Evolutionary conservation across 2,888 invertebrate species (phyloP).

Genomic region (Apodemia hepburni): DNA sequence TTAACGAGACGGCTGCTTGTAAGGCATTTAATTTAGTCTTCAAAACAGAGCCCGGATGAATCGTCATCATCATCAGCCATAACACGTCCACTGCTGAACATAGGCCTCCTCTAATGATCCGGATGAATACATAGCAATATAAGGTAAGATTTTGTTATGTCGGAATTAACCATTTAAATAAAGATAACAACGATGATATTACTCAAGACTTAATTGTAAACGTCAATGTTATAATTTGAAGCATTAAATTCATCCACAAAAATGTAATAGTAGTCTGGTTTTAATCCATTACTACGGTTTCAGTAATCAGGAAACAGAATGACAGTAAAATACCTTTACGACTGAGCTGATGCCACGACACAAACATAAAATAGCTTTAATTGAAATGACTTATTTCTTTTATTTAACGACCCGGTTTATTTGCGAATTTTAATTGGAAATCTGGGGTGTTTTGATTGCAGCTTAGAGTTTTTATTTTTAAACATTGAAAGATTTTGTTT

Average conservation of each 20-base stretch:
- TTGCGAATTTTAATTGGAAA: conserved; percentile 31
- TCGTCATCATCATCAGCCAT: too few relatives aligned
- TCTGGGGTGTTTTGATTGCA: conserved; percentile 18
- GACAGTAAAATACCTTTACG: conserved; percentile 40
- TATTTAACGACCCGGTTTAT: conserved; percentile 32
- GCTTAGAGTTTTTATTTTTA: neutral
- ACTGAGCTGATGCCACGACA: conserved; percentile 35
- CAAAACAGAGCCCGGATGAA: too few relatives aligned
- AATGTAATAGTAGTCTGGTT: neutral
- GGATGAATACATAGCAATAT: too few relatives aligned
- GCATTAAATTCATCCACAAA: conserved; percentile 1
- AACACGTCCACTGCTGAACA: too few relatives aligned
- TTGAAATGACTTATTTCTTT: conserved; percentile 48
- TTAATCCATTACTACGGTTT: conserved; percentile 11
- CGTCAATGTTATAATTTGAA: neutral
- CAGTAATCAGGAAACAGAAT: neutral
- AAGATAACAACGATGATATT: too few relatives aligned
- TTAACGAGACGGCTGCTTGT: too few relatives aligned
- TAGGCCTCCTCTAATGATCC: too few relatives aligned
- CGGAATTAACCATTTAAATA: too few relatives aligned
- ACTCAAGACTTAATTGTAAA: neutral
- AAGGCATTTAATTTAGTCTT: too few relatives aligned
- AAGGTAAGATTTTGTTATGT: too few relatives aligned
- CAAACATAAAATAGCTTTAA: conserved; percentile 51
- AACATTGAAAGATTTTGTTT: too few relatives aligned